These are phyloP conservation scores for Fregata magnificens DNA, from an alignment of 2,113 vertebrate genomes.

Conservation along the genomic window DNA sequence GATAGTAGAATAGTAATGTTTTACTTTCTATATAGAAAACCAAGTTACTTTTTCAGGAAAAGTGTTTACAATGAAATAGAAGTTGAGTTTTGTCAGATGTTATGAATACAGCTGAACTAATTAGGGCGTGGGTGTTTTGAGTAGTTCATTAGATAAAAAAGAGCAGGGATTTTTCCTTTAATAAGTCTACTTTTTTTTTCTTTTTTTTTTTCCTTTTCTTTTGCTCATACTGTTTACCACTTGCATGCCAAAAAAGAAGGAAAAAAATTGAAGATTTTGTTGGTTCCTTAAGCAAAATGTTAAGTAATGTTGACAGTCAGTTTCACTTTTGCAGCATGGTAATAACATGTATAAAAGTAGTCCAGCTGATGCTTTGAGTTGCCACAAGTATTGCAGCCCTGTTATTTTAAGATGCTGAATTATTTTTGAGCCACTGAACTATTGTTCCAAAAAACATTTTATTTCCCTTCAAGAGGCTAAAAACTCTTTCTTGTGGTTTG, in stretches of 20 bases:
- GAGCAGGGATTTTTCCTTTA: neutral
- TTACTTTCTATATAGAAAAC: neutral
- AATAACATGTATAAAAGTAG: neutral
- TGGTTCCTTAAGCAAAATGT: neutral
- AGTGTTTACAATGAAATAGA: neutral
- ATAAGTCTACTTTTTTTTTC: neutral
- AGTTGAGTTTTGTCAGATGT: neutral
- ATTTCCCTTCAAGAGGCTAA: slow-evolving; percentile 55
- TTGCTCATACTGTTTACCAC: neutral
- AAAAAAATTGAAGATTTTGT: neutral
- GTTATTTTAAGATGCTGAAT: slow-evolving; percentile 45
- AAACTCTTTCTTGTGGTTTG: slow-evolving; percentile 32
- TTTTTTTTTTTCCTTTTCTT: neutral
- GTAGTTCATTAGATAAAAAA: neutral
- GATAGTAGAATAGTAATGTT: neutral
- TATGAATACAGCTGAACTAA: neutral
- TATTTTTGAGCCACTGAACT: slow-evolving; percentile 1
- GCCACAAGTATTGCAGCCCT: neutral
- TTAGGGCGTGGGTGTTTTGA: neutral
- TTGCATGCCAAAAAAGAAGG: neutral
- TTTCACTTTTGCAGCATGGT: neutral
- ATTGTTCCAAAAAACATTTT: slow-evolving; percentile 32
- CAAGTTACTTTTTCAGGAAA: neutral
- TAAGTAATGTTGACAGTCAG: neutral
- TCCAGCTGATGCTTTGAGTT: neutral